Evolutionary conservation across 2,797 vertebrate genomes (phyloP).

Genomic region (Notoglanidium macrostoma): DNA sequence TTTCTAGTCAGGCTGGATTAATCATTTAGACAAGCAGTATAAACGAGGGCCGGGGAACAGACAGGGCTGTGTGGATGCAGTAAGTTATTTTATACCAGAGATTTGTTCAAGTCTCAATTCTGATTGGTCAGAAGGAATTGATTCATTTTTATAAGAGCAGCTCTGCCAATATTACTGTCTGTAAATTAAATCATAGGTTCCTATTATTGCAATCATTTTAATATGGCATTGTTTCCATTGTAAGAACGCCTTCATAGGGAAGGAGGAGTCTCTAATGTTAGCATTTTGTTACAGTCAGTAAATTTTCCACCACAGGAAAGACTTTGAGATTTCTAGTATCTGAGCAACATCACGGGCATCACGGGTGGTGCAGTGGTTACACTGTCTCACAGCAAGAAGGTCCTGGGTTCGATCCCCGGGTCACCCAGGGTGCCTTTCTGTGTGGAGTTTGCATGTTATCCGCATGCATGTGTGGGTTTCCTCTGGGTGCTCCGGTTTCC

Average conservation of each 20-base stretch:
- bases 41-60: not conserved
- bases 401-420: no score
- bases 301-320: not conserved
- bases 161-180: not conserved
- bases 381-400: no score
- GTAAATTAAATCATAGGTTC: not conserved
- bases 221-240: not conserved
- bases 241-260: not conserved
- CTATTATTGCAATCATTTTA: not conserved
- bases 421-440: no score
- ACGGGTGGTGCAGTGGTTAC: no score
- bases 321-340: not conserved
- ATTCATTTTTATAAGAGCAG: not conserved
- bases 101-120: no score
- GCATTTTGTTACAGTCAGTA: not conserved
- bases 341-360: not conserved
- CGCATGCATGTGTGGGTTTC: no score
- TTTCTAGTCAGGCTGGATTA: not conserved
- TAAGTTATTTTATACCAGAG: not conserved
- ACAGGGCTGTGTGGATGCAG: not conserved
- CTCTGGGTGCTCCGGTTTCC: no score
- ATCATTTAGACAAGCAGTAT: not conserved
- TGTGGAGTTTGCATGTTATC: no score
- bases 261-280: not conserved
- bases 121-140: not conserved